These are phyloP conservation scores for Conopomorpha cramerella DNA, from an alignment of 1,140 invertebrate genomes.

Conservation along the genomic window DNA sequence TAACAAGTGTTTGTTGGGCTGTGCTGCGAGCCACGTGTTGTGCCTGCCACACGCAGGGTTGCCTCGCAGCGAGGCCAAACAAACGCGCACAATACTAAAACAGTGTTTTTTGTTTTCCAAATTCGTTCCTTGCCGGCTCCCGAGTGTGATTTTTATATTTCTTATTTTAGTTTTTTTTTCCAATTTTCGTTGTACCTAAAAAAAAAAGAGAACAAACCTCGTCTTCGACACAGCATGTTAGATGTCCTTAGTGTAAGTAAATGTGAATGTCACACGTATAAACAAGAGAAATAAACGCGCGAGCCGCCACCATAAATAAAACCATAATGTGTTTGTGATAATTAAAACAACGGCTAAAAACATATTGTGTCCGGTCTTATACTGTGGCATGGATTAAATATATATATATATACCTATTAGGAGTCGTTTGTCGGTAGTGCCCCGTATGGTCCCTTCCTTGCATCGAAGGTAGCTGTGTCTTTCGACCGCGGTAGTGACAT, in stretches of 20 bases:
- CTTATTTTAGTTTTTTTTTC: too few relatives aligned
- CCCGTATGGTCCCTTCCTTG: conserved; percentile 16
- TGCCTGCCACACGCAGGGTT: too few relatives aligned
- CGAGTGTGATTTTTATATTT: too few relatives aligned
- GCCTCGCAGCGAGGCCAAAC: too few relatives aligned
- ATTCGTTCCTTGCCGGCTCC: conserved; percentile 42
- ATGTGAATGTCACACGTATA: conserved; percentile 17
- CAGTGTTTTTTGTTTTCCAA: too few relatives aligned
- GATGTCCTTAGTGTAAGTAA: conserved; percentile 24
- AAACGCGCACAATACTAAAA: too few relatives aligned
- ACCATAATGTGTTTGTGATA: conserved; percentile 35
- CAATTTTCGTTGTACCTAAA: conserved; percentile 20
- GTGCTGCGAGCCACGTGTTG: too few relatives aligned
- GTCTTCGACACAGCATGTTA: conserved; percentile 49
- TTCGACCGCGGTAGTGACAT: too few relatives aligned
- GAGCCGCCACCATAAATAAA: conserved; percentile 34
- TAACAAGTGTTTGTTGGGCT: too few relatives aligned
- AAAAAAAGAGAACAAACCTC: too few relatives aligned
- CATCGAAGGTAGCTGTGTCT: too few relatives aligned
- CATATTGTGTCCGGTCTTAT: neutral
- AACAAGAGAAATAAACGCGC: conserved; percentile 14
- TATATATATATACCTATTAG: conserved; percentile 14
- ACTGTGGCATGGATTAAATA: too few relatives aligned
- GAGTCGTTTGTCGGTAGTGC: conserved; percentile 17
- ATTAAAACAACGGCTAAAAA: neutral